Base-by-base conservation (phyloP, 2,888 invertebrate species). In the Ormyrus rosae region DNA sequence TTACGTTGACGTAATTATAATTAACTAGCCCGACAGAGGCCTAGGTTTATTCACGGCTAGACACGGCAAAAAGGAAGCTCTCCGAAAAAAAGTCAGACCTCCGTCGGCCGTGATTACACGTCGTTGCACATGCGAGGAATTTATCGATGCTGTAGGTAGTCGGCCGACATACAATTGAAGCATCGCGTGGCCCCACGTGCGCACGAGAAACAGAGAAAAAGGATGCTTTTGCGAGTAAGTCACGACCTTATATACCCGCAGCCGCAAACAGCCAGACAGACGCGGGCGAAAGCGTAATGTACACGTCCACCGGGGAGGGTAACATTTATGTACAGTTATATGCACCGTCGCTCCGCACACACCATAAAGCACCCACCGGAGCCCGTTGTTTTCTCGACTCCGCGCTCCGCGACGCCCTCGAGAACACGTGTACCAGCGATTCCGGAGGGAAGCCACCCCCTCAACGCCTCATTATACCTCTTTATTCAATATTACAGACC, bases 61-160 rank as follows among this genome's bases (percentile, higher is more conserved):
- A 64, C 11, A n/a, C 34, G 11, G 6, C 6, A 69, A 10, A 60
- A 34, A n/a, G 69, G 9, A 58, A 50, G 75, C 6, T 46, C 11
- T 34, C 55, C 48, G 13, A 13, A 63, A 10, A 60, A 63, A 64
- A 70, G 61, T 46, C 4, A 6, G 51, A 11, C 13, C 6, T 19
- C 60, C 58, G 0, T 19, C 51, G 45, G 56, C 3, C 10, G 56
- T 58, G 64, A 76, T 76, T 76, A 76, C 63, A 76, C 63, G 60
- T 34, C 34, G 34, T 46, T 61, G 51, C 53, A 64, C 64, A 75
- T 53, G 82, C 81, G 81, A 79, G 80, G 81, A 84, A 84, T 84
- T 84, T 83, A 85, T 84, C 85, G 84, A 84, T 82, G 85, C 84
- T 84, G 85, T 85, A 85, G 84, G 84, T 84, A 84, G 83, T 73